phyloP scores from a whole-genome alignment of 2,113 vertebrate species.

The Semicossyphus pulcher region DNA sequence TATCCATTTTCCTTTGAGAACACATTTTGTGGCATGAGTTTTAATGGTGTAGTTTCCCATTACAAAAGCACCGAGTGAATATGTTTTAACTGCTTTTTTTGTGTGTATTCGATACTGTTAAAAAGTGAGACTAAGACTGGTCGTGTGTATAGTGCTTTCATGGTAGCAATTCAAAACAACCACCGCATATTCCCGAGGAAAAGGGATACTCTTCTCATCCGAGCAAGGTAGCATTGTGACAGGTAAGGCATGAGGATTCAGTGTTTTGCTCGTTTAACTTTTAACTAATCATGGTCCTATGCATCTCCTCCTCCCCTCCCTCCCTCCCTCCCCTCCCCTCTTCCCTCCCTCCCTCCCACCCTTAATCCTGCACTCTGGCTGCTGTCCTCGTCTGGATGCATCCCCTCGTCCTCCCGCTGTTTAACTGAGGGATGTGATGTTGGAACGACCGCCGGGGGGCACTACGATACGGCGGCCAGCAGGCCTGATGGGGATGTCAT shows the following conservation, averaged over 20 bases:
- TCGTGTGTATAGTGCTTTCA: slow-evolving; percentile 27
- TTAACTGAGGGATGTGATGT: slow-evolving; percentile 98
- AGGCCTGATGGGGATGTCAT: slow-evolving; percentile 87
- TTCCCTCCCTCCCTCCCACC: slow-evolving; percentile 12
- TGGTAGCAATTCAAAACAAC: slow-evolving; percentile 8
- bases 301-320: slow-evolving; percentile 41
- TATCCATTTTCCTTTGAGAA: slow-evolving; percentile 68
- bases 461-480: slow-evolving; percentile 94
- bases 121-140: slow-evolving; percentile 16
- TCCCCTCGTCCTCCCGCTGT: slow-evolving; percentile 51
- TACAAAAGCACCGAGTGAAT: slow-evolving; percentile 24
- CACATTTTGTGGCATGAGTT: not conserved
- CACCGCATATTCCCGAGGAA: slow-evolving; percentile 73
- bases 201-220: slow-evolving; percentile 88
- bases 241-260: slow-evolving; percentile 98
- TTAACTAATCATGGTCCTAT: slow-evolving; percentile 74
- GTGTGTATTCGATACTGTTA: slow-evolving; percentile 6
- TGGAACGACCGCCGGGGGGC: slow-evolving; percentile 96
- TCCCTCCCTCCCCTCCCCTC: not conserved
- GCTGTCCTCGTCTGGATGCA: slow-evolving; percentile 33
- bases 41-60: not conserved
- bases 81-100: slow-evolving; percentile 9
- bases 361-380: slow-evolving; percentile 53
- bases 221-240: slow-evolving; percentile 90
- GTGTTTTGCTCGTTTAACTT: slow-evolving; percentile 82